A percentile compares a stretch with the other conserved stretches of the same genome.
Evolutionary conservation across 2,113 vertebrate genomes (phyloP).

Genomic region (Mugil cephalus): DNA sequence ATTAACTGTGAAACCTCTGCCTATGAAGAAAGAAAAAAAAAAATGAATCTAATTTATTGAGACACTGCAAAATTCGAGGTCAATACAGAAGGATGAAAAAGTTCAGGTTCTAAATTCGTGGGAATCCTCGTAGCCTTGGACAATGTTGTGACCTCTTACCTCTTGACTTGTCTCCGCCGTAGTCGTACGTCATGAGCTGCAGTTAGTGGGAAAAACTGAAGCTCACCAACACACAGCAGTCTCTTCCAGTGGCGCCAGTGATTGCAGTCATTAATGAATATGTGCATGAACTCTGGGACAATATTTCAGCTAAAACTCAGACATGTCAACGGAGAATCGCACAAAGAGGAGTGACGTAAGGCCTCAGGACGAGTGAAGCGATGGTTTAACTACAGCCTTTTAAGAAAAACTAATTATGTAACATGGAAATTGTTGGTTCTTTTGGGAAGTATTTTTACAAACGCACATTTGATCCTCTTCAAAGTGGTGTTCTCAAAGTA

Average conservation of each 20-base stretch:
- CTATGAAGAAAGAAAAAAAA: background rate
- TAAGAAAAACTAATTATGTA: too few relatives aligned
- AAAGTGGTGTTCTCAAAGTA: too few relatives aligned
- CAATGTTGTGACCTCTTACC: conserved; percentile 45
- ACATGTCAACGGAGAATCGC: background rate
- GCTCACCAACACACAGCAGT: conserved; percentile 20
- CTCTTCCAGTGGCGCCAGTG: background rate
- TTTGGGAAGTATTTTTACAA: too few relatives aligned
- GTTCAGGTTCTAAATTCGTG: conserved; percentile 14
- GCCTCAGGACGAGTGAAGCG: too few relatives aligned
- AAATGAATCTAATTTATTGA: too few relatives aligned
- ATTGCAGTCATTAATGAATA: conserved; percentile 17
- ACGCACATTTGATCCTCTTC: too few relatives aligned
- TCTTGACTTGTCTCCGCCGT: conserved; percentile 31
- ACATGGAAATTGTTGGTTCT: too few relatives aligned
- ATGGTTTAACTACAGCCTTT: too few relatives aligned
- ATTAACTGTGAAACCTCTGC: background rate
- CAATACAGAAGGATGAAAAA: too few relatives aligned
- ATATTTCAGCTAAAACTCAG: conserved; percentile 24
- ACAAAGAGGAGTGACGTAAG: background rate
- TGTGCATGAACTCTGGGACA: conserved; percentile 16
- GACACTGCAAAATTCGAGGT: too few relatives aligned
- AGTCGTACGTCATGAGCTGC: conserved; percentile 37
- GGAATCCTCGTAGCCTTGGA: conserved; percentile 34
- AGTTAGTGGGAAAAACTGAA: conserved; percentile 5